Evolutionary conservation across 2,888 invertebrate genomes (phyloP).

Genomic region (Pristionchus japonicus): DNA sequence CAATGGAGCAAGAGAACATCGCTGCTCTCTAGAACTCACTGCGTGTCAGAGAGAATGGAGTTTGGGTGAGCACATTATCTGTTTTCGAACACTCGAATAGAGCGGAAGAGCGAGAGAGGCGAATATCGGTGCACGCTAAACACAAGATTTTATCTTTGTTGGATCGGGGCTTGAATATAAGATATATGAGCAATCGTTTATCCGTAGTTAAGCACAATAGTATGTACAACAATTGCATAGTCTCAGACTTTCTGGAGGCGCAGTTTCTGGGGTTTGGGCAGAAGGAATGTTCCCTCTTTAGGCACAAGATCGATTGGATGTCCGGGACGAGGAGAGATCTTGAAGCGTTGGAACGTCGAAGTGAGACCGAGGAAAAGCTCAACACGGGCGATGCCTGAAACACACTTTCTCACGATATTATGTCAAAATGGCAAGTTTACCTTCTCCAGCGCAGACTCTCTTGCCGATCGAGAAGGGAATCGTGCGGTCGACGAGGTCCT

Average conservation of each 20-base stretch:
- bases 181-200: no score
- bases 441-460: background rate
- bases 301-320: background rate
- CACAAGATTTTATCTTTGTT: no score
- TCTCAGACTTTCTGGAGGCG: background rate
- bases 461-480: slow-evolving; percentile 2
- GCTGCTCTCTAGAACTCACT: background rate
- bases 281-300: background rate
- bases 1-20: background rate
- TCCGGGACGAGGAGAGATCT: background rate
- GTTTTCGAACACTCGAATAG: no score
- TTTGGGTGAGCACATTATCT: no score
- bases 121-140: no score
- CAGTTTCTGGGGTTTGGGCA: background rate
- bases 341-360: background rate
- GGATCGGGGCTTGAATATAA: no score
- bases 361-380: slow-evolving; percentile 6
- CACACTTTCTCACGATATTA: background rate
- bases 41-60: background rate
- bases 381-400: background rate
- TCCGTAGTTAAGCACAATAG: no score
- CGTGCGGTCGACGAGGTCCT: background rate
- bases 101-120: no score
- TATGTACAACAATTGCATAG: no score
- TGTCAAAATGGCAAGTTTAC: no score